Evolutionary conservation across 2,113 vertebrate species (phyloP).

Genomic region (Passer montanus): DNA sequence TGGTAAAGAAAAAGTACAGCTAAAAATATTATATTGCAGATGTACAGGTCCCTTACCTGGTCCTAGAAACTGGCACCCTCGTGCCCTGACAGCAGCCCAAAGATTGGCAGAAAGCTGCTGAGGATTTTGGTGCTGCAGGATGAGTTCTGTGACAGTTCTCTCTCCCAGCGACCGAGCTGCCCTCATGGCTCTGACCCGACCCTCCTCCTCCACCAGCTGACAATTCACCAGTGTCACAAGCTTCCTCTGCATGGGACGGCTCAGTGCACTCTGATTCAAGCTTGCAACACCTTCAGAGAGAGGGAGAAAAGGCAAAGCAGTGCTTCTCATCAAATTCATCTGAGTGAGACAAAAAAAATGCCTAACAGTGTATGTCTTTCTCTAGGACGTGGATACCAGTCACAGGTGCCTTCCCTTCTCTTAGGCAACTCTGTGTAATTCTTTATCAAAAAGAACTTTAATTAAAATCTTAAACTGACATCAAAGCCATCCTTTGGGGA

Average conservation of each 20-base stretch:
- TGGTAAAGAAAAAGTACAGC: not conserved
- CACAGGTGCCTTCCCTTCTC: not conserved
- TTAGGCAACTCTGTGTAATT: not conserved
- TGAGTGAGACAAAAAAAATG: not conserved
- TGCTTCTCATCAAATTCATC: not conserved
- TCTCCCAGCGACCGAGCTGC: conserved; percentile 86
- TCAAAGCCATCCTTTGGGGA: not conserved
- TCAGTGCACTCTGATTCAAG: conserved; percentile 88
- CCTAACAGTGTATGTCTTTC: not conserved
- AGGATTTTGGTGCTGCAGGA: conserved; percentile 84
- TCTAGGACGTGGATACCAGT: not conserved
- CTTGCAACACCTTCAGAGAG: conserved; percentile 81
- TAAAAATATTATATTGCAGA: not conserved
- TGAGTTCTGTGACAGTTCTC: conserved; percentile 81
- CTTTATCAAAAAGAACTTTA: not conserved
- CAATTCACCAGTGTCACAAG: conserved; percentile 95
- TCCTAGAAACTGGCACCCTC: conserved; percentile 84
- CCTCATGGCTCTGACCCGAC: conserved; percentile 88
- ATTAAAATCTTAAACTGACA: not conserved
- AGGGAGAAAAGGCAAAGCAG: not conserved
- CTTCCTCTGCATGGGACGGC: conserved; percentile 97
- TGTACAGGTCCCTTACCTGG: conserved; percentile 67
- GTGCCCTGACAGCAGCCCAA: conserved; percentile 83
- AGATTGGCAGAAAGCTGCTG: conserved; percentile 84
- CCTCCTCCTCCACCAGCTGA: conserved; percentile 95